Percentiles rank a stretch among this genome's conserved stretches.
Conservation (phyloP, 2,113 vertebrate genomes). For the Thinocorus orbignyianus region DNA sequence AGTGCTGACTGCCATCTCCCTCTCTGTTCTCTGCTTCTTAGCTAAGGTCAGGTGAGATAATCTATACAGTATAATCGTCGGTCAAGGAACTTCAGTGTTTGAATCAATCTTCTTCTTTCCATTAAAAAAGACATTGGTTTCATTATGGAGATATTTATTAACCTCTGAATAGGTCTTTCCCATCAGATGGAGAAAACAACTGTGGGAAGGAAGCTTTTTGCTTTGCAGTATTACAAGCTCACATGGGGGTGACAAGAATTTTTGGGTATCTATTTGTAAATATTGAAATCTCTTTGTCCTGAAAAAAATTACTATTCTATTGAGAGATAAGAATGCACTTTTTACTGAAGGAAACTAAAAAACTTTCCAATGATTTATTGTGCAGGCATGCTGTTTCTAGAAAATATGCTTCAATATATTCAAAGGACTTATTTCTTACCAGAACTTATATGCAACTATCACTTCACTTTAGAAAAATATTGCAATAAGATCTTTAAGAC, state of each 20-base stretch:
- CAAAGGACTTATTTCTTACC: background rate
- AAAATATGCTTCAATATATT: background rate
- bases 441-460: background rate
- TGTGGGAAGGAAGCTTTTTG: background rate
- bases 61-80: background rate
- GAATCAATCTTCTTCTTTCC: constrained; percentile 9
- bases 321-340: background rate
- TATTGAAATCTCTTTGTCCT: background rate
- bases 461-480: background rate
- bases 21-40: background rate
- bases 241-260: accelerated
- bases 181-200: background rate
- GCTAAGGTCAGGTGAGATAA: background rate
- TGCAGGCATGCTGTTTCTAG: background rate
- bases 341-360: background rate
- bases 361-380: background rate
- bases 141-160: background rate
- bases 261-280: background rate
- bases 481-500: background rate
- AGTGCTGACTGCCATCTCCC: background rate
- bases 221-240: background rate
- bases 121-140: background rate
- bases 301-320: background rate
- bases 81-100: constrained; percentile 15
- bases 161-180: background rate